Base-by-base conservation (phyloP, 2,797 vertebrate genomes). In the Bothrops alternatus region DNA sequence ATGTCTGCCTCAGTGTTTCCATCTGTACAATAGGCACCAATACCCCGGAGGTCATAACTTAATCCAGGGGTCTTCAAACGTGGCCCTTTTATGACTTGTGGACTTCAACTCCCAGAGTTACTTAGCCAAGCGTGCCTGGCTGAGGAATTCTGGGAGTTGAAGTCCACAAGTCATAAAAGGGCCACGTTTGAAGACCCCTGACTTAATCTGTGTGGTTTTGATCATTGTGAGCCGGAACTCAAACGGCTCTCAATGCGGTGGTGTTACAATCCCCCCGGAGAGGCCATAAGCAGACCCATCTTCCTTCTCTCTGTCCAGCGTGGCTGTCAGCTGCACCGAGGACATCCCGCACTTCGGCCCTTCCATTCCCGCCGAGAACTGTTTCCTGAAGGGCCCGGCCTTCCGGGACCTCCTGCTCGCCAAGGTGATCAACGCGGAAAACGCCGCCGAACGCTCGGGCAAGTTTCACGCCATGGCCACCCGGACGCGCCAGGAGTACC, bases 391-490 rank as follows among this genome's bases (percentile, higher is more conserved):
- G 90, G 98, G 98, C 0, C 93, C 97, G 0, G 98, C 98, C 82
- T 98, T 99, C 95, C 97, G 99, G 23, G 98, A 99, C 96, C 98
- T 99, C 95, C 97, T 99, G 89, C 97, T 99, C 63, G 98, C 99
- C 89, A 99, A 99, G 94, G 98, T 98, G 1, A 98, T 99, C 94
- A 99, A 99, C 0, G 99, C 98, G 0, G 99, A 99, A 96, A 99
- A 99, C 18, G 98, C 98, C 0, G 98, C 98, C 0, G 98, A 98
- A 94, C 98, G 98, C 86, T 98, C 98, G 0, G 98, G 98, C 95
- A 99, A 99, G 97, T 99, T 99, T 95, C 98, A 98, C 56, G 98
- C 99, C 87, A 99, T 99, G 99, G 99, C 99, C 73, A 99, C 98
- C 0, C 98, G 99, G 88, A 99, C 98, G 0, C 98, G 99, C 42